Evolutionary conservation across 1,140 invertebrate species (phyloP).

Genomic region (Doryteuthis pealeii): DNA sequence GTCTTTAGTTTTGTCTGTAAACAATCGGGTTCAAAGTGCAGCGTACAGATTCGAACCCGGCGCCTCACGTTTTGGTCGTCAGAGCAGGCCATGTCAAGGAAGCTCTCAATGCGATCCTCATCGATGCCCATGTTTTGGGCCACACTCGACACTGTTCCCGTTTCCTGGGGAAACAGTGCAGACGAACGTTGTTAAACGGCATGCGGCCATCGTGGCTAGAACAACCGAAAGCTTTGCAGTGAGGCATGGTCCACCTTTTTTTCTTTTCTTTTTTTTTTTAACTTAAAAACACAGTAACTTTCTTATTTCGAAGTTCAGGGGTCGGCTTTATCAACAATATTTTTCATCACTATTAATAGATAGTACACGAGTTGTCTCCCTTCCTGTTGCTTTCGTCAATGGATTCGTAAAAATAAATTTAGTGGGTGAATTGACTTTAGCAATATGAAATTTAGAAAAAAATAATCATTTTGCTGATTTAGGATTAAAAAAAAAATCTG

Average conservation of each 20-base stretch:
- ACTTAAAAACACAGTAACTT: no score
- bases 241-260: neutral
- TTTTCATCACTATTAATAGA: no score
- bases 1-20: neutral
- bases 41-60: neutral
- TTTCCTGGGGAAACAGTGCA: neutral
- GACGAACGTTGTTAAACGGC: neutral
- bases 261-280: no score
- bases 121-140: neutral
- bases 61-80: neutral
- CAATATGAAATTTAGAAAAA: no score
- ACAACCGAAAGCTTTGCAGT: neutral
- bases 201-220: neutral
- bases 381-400: no score
- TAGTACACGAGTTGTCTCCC: no score
- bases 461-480: no score
- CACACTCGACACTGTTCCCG: neutral
- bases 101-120: neutral
- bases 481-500: no score
- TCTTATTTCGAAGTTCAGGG: no score
- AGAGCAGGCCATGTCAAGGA: slow-evolving; percentile 2
- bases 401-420: no score
- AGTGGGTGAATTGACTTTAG: no score
- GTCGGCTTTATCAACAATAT: no score
- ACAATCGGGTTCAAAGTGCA: slow-evolving; percentile 1